Conservation (phyloP, 92 coral and sea anemone species). For the Phenganax marumi region DNA sequence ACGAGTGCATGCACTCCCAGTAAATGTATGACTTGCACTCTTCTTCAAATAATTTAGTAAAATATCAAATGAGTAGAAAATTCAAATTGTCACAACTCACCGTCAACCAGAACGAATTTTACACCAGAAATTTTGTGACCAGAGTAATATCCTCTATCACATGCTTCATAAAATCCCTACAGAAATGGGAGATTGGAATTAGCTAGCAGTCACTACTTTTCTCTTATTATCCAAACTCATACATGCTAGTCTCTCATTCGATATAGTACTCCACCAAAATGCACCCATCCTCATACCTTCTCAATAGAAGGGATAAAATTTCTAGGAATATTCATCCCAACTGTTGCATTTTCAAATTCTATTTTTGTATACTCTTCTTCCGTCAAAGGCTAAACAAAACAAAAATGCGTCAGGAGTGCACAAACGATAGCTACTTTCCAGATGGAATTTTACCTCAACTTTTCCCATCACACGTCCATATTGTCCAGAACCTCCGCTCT, state of each 20-base stretch:
- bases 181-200: background rate
- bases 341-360: constrained; percentile 88
- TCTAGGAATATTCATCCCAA: constrained; percentile 97
- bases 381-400: constrained; percentile 72
- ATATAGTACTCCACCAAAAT: background rate
- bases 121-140: constrained; percentile 95
- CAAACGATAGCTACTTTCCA: background rate
- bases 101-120: constrained; percentile 86
- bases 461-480: constrained; percentile 90
- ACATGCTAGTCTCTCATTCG: background rate
- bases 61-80: background rate
- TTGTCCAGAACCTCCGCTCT: constrained; percentile 97
- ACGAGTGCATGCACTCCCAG: background rate
- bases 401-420: background rate
- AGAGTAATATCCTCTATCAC: constrained; percentile 89
- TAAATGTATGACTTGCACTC: too few relatives aligned
- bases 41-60: background rate
- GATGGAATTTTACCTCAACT: constrained; percentile 62
- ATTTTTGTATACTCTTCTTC: constrained; percentile 70
- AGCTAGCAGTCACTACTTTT: background rate
- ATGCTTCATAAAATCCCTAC: constrained; percentile 94
- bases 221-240: background rate
- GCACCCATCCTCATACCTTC: constrained; percentile 62
- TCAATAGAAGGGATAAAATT: constrained; percentile 93
- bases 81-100: constrained; percentile 49